Evolutionary conservation across 2,797 vertebrate species (phyloP), one percentile per base, ranked within the genome.

Genomic region (Platyrinchus mystaceus): DNA sequence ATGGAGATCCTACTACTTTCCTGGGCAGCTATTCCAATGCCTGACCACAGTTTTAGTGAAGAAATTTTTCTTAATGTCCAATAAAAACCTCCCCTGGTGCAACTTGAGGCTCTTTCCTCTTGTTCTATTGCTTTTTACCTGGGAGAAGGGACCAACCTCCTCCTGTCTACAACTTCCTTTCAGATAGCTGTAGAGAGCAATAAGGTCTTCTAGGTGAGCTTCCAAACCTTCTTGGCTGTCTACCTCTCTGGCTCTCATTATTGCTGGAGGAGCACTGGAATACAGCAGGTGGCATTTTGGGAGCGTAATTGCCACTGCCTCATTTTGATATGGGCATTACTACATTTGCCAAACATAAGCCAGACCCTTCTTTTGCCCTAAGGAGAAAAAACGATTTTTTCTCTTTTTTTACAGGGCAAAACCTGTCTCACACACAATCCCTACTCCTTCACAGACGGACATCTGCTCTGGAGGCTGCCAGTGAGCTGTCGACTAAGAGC

Each of bases 1-100:
- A 70, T 14, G 21, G 24, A 8, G 21, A 71, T 59, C 34, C 14
- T 39, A 52, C 14, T 21, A 32, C 26, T 34, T 52, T 30, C 39
- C 44, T 36, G 22, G 39, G 46, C 41, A 53, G 46, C 14, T 39
- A 6, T 52, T 70, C 28, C 50, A 46, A 17, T 4, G 18, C 26
- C 37, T 28, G 37, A 77, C n/a, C 22, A 52, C n/a, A 4, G 0
- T 0, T 27, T 32, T 30, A 30, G 34, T 12, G 26, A 64, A 58
- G 12, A 52, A 34, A 20, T 71, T 41, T 66, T 53, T 6, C 17
- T 16, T 32, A 71, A 36, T 27, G 50, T 12, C 18, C 52, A 28
- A 19, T 12, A 59, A 8, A 71, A 66, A 41, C 9, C 26, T 66
- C 30, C 22, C 15, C 30, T 14, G 7, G 21, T 12, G 34, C 37